Percentiles rank a stretch among this genome's conserved stretches.
Evolutionary conservation across 2,113 vertebrate genomes (phyloP).

Genomic region (Gavia stellata): DNA sequence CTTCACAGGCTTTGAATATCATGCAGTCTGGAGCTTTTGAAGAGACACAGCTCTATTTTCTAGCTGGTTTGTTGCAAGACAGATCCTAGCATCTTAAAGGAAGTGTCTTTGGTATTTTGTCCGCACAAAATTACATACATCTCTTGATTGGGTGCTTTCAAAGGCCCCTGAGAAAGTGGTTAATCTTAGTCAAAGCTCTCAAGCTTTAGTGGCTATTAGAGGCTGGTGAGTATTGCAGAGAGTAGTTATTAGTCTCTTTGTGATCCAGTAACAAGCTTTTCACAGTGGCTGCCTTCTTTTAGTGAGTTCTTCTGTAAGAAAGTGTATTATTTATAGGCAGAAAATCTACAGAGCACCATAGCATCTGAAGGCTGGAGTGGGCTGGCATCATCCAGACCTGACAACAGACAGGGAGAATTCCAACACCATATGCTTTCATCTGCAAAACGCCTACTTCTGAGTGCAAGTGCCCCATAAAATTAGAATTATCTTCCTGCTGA

Average conservation of each 20-base stretch:
- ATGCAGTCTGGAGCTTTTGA: background rate
- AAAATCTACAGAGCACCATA: background rate
- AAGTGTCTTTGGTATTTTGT: background rate
- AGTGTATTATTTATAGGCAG: background rate
- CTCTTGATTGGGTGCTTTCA: background rate
- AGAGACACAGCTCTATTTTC: background rate
- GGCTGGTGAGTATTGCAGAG: background rate
- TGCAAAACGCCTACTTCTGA: background rate
- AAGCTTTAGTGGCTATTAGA: background rate
- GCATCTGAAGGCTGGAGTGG: background rate
- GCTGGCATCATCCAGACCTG: background rate
- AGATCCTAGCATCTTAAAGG: background rate
- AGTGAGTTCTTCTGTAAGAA: background rate
- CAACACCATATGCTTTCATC: slow-evolving; percentile 11
- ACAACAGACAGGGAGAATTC: background rate
- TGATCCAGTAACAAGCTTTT: background rate
- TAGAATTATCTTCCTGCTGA: slow-evolving; percentile 11
- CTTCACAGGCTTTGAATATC: background rate
- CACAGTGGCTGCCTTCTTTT: background rate
- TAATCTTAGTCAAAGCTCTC: background rate
- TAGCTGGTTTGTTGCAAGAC: background rate
- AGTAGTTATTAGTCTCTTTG: background rate
- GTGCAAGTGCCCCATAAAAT: slow-evolving; percentile 7
- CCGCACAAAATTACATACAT: background rate
- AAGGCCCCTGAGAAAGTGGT: background rate